Base-by-base conservation (phyloP, 2,113 vertebrate genomes). In the Gambusia affinis region DNA sequence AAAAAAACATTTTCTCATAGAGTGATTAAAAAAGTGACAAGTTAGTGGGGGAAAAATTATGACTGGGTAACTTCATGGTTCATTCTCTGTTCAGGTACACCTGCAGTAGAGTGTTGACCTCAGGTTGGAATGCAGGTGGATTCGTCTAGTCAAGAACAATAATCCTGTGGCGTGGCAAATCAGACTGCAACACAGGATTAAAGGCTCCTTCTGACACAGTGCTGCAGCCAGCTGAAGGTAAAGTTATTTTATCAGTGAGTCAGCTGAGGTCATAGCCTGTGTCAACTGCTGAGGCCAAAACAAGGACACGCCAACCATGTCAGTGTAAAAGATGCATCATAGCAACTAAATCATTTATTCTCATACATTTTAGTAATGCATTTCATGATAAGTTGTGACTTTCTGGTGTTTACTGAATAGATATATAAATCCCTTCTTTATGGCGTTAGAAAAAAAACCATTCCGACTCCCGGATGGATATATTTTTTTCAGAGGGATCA, bases 231-330 rank as follows among this genome's bases (percentile, higher is more conserved):
- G 88, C 77, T 87, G 81, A 91, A 79, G 84, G 80, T 76, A 74
- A 83, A 87, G 85, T 86, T 90, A 85, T 91, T 89, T 92, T 91
- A 91, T 87, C 84, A 47, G 78, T 81, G 73, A 88, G 88, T 91
- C 80, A 85, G 12, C 7, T 19, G 71, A 51, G 91, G 84, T 91
- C 87, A 65, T 4, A 3, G 69, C 60, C 78, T 89, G 83, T 84
- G 78, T 42, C 73, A 47, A 81, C 65, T 64, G 4, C 83, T 72
- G 71, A 75, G 71, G 68, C 69, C 73, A 79, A 39, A 60, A 60
- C 62, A 57, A 72, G 70, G 67, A 71, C 44, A 75, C 63, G 39
- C 24, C 70, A 80, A 74, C 74, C 31, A n/a, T 74, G 84, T 75
- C 67, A 54, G 1, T 80, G 80, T 28, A 30, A 67, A 73, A 84